Base-by-base conservation (phyloP, 2,888 invertebrate species). In the Zeuzera pyrina region DNA sequence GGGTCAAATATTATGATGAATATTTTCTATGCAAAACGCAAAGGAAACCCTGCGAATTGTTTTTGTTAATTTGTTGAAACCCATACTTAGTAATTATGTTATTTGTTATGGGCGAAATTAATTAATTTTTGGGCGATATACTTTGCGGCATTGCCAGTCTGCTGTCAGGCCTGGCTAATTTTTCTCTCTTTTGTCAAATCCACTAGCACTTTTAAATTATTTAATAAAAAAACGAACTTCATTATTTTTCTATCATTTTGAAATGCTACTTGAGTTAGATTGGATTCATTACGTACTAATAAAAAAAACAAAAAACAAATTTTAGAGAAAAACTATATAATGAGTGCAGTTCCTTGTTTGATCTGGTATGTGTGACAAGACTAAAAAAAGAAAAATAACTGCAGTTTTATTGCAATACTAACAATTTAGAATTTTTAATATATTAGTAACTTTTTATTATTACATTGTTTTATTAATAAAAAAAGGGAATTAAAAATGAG, bases 1-100 rank as follows among this genome's bases (percentile, higher is more conserved):
- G 79, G 83, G 83, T 84, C 83, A 84, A 69, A 77, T 65, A 63
- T 65, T 73, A 65, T 62, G 57, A 65, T 60, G 37, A 41, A 42
- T 57, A 59, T 55, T 63, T 61, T 45, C 47, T 39, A 52, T 42
- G 41, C 42, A 56, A 51, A 49, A 49, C 36, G 36, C 43, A 38
- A 41, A 45, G 34, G 37, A 35, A 47, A 43, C 38, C 32, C 41
- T 41, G 25, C 16, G 33, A 37, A 39, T 47, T 42, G 41, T 37
- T 43, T 49, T 38, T 36, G 38, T 23, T 33, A 44, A 10, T 37
- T 34, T 45, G 45, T 41, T 40, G 38, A 46, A 43, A 54, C 36
- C 42, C 52, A 51, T 52, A 43, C 34, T 51, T 41, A 39, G 33
- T 32, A 39, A 47, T 39, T 40, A 34, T 35, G 45, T 29, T 29